These are phyloP conservation scores for Pyrrhia umbra DNA, from an alignment of 2,888 invertebrate genomes.

Conservation along the genomic window DNA sequence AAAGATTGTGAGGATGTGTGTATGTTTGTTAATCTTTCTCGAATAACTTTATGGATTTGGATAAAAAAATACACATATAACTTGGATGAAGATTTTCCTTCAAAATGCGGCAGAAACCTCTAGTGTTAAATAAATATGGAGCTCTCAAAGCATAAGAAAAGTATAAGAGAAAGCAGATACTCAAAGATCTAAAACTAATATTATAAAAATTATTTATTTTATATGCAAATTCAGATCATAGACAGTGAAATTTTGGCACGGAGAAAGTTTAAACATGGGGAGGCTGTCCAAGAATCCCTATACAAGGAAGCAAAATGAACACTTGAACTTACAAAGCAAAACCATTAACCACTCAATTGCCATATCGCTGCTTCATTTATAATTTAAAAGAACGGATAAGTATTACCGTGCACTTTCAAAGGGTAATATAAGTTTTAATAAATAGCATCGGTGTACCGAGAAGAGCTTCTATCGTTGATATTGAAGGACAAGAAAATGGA, in stretches of 20 bases:
- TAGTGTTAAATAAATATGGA: neutral
- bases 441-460: neutral
- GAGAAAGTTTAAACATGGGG: no score
- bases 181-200: neutral
- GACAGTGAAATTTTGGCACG: no score
- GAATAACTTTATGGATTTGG: no score
- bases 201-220: neutral
- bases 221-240: no score
- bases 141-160: neutral
- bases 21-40: no score
- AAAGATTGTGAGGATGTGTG: no score
- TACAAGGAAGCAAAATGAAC: neutral
- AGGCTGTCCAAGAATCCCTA: no score
- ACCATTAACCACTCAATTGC: neutral
- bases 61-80: no score
- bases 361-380: neutral
- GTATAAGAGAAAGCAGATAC: no score
- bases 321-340: neutral
- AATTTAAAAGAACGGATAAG: neutral
- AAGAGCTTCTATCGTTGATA: constrained; percentile 1
- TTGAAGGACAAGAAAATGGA: constrained; percentile 10
- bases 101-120: no score
- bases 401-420: constrained; percentile 1
- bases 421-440: constrained; percentile 21
- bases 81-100: no score